Conservation (phyloP, 2,113 vertebrate species). For the Galeopterus variegatus region DNA sequence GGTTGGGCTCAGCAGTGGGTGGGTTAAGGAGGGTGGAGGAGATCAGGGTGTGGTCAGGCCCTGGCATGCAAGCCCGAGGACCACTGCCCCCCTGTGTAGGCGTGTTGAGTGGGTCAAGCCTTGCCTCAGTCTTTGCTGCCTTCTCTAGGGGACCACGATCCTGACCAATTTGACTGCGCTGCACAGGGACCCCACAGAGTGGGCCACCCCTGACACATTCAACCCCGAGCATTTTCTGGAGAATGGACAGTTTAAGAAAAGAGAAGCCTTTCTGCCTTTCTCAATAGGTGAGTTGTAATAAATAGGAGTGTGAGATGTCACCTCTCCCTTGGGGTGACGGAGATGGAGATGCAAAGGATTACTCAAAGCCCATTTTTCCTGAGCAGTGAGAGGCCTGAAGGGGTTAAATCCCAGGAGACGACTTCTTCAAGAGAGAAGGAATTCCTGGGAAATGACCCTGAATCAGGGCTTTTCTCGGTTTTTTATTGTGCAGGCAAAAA, state of each 20-base stretch:
- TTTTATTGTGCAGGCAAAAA: too few relatives aligned
- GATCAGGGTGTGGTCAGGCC: background rate
- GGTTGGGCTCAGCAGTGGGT: rapidly evolving
- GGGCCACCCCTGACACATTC: conserved; percentile 92
- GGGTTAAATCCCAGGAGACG: too few relatives aligned
- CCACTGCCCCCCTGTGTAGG: rapidly evolving
- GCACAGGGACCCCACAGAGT: conserved; percentile 91
- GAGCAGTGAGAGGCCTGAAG: too few relatives aligned
- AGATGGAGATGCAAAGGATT: too few relatives aligned
- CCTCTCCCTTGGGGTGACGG: too few relatives aligned
- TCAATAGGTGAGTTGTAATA: conserved; percentile 90
- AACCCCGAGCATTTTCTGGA: conserved; percentile 95
- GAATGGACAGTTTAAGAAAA: conserved; percentile 91
- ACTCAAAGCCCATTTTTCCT: too few relatives aligned
- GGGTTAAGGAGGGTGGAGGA: rapidly evolving
- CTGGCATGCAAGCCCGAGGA: rapidly evolving
- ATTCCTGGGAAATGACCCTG: too few relatives aligned
- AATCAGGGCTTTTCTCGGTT: too few relatives aligned
- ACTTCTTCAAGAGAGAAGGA: too few relatives aligned
- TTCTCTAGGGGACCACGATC: conserved; percentile 89
- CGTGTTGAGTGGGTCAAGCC: background rate
- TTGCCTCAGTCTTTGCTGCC: background rate
- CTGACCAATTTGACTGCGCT: conserved; percentile 90
- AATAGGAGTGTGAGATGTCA: too few relatives aligned
- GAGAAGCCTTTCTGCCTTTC: conserved; percentile 94